Conservation (phyloP, 2,113 vertebrate species). For the Trogon melanurus region DNA sequence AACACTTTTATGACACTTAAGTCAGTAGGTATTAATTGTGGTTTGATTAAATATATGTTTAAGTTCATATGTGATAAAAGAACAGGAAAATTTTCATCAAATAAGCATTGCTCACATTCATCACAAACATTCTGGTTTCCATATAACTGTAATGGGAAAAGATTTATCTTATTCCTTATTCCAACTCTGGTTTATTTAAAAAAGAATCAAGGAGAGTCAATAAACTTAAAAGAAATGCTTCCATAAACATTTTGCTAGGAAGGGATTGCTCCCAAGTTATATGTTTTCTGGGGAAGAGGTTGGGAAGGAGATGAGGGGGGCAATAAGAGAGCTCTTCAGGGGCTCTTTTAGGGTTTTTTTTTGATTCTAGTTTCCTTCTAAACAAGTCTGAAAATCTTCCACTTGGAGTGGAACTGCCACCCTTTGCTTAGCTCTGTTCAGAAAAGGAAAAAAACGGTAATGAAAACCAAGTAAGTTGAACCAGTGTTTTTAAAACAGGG, state of each 20-base stretch:
- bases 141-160: not conserved
- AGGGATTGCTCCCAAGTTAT: not conserved
- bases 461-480: not conserved
- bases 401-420: not conserved
- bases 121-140: not conserved
- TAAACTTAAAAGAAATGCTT: not conserved
- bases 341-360: not conserved
- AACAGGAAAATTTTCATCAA: not conserved
- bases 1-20: not conserved
- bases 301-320: not conserved
- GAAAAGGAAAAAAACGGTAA: not conserved
- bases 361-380: not conserved
- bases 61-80: not conserved
- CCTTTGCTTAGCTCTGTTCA: not conserved
- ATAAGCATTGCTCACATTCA: accelerated
- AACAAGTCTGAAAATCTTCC: not conserved
- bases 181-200: not conserved
- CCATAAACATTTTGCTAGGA: not conserved
- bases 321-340: not conserved
- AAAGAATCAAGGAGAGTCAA: not conserved
- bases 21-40: not conserved
- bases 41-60: not conserved
- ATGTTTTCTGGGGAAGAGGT: not conserved
- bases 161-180: not conserved
- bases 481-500: not conserved